Conservation (phyloP, 2,888 invertebrate genomes). For the Alsophila aescularia region DNA sequence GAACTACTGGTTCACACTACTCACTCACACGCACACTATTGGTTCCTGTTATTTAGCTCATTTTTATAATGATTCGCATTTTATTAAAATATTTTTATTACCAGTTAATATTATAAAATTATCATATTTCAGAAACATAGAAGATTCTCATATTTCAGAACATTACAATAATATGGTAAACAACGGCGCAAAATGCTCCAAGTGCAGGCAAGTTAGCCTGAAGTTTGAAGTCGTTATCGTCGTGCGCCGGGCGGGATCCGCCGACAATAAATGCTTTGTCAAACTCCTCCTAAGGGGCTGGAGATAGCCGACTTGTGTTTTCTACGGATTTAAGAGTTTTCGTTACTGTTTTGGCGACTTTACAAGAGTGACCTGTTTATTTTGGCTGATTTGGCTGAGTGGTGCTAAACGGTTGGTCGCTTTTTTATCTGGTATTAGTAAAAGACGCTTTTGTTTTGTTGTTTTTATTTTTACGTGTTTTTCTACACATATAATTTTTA, state of each 20-base stretch:
- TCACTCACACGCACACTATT: too few relatives aligned
- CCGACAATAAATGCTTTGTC: slow-evolving; percentile 78
- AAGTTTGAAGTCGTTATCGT: slow-evolving; percentile 76
- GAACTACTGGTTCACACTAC: too few relatives aligned
- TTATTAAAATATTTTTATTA: neutral
- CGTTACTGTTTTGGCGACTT: slow-evolving; percentile 19
- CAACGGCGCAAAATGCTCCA: slow-evolving; percentile 27
- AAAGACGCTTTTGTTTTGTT: neutral
- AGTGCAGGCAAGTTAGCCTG: slow-evolving; percentile 28
- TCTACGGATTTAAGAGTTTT: slow-evolving; percentile 46
- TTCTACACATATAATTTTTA: too few relatives aligned
- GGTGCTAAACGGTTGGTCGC: slow-evolving; percentile 9
- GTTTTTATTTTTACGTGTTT: too few relatives aligned
- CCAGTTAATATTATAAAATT: neutral
- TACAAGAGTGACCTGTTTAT: slow-evolving; percentile 22
- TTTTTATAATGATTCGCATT: too few relatives aligned
- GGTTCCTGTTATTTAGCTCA: too few relatives aligned
- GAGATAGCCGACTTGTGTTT: slow-evolving; percentile 72
- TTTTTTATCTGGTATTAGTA: slow-evolving; percentile 1
- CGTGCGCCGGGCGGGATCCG: slow-evolving; percentile 53
- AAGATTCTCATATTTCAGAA: too few relatives aligned
- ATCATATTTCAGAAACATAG: slow-evolving; percentile 10
- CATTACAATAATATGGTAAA: slow-evolving; percentile 27
- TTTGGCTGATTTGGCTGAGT: slow-evolving; percentile 10
- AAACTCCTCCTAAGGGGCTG: slow-evolving; percentile 55